Evolutionary conservation across 2,113 vertebrate genomes (phyloP), one percentile per base, ranked within the genome.

Genomic region (Equus quagga): DNA sequence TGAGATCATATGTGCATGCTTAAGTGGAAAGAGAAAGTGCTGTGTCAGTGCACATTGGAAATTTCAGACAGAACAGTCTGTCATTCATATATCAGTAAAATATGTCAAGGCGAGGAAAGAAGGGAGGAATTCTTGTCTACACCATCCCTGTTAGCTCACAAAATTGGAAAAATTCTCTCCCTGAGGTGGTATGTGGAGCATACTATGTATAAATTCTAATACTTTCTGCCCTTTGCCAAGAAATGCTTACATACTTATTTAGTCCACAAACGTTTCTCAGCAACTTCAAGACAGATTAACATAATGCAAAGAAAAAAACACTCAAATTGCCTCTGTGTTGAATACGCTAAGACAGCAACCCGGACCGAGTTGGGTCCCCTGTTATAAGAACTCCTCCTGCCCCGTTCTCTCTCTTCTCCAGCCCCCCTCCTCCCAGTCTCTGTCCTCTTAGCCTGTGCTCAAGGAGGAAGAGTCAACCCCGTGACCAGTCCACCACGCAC

Each of bases 41-140:
- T 33, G 19, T 60, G 28, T 21, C 65, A n/a, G 67, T 3, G 17
- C 56, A 31, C 0, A 0, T 0, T 19, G 58, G 87, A 41, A 31
- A 62, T 49, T 41, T 46, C 88, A 17, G 24, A 69, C 21, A 21
- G 14, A 70, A 60, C 44, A 36, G 65, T 11, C 67, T 33, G 65
- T 11, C 67, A 7, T 64, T 76, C 65, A 41, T 31, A 19, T 12
- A 4, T 70, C 10, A 23, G 33, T 64, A 54, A 54, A 54, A 41
- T 31, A 24, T 12, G 2, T 70, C 10, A 23, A 21, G 51, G 33
- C 14, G 13, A 49, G 54, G 41, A 15, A 69, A 44, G 58, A n/a
- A 67, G 62, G 51, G 41, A 31, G 49, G 9, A 5, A 13, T 70
- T 49, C 41, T 76, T 31, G 36, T 24, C 10, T 3, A 1, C 7